Percentiles rank a stretch among this genome's conserved stretches.
phyloP scores from a whole-genome alignment of 2,888 invertebrate species.

The Leptopilina myrica region DNA sequence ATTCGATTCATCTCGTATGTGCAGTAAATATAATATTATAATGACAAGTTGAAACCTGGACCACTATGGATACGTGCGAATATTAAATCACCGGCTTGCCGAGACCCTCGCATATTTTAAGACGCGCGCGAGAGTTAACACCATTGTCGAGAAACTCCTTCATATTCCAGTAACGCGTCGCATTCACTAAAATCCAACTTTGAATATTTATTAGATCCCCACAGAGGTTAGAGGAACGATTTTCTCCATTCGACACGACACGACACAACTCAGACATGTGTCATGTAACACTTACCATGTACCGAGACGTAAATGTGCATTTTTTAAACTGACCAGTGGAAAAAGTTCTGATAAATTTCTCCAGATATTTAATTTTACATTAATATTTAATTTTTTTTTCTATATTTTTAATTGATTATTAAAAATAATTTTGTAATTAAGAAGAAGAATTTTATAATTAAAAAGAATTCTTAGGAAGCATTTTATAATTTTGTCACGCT shows the following conservation, averaged over 20 bases:
- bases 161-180: constrained; percentile 28
- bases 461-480: too few species aligned
- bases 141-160: constrained; percentile 27
- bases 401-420: too few species aligned
- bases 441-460: too few species aligned
- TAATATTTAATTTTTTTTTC: too few species aligned
- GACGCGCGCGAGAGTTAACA: constrained; percentile 30
- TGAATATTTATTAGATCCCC: constrained; percentile 32
- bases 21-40: constrained; percentile 15
- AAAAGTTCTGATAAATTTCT: too few species aligned
- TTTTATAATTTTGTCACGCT: too few species aligned
- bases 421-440: too few species aligned
- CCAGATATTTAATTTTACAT: too few species aligned
- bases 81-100: constrained; percentile 23
- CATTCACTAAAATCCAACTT: constrained; percentile 25
- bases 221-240: constrained; percentile 11
- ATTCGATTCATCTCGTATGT: constrained; percentile 42
- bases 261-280: too few species aligned
- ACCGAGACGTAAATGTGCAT: constrained; percentile 13
- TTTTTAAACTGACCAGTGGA: constrained; percentile 4
- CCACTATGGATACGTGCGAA: not conserved
- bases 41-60: constrained; percentile 19
- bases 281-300: not conserved
- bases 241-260: not conserved
- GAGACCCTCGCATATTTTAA: constrained; percentile 36